A percentile compares a stretch with the other conserved stretches of the same genome.
Conservation (phyloP, 2,888 invertebrate species). For the Sinhomidia bicolor region DNA sequence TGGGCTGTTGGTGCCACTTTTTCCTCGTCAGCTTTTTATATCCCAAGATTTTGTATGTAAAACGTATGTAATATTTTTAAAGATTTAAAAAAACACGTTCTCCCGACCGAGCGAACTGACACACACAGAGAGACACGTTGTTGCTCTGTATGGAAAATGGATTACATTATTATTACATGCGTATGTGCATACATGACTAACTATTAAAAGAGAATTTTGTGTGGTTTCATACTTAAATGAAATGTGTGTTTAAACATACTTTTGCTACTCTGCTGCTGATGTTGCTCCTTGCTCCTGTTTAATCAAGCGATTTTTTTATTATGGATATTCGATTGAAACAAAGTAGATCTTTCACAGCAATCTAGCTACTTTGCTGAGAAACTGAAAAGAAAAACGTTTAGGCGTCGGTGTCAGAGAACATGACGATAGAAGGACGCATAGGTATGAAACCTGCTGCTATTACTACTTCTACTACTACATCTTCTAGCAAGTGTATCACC, state of each 20-base stretch:
- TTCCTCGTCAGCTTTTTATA: slow-evolving; percentile 17
- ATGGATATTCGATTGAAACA: slow-evolving; percentile 31
- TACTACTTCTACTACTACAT: not conserved
- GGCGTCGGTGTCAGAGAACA: not conserved
- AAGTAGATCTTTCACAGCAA: slow-evolving; percentile 29
- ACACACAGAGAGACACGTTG: slow-evolving; percentile 3
- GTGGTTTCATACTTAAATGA: slow-evolving; percentile 11
- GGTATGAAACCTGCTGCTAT: not conserved
- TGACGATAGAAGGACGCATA: not conserved
- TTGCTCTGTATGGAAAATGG: slow-evolving; percentile 27
- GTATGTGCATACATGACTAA: slow-evolving; percentile 19
- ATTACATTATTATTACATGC: slow-evolving; percentile 30
- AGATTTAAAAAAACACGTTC: slow-evolving; percentile 15
- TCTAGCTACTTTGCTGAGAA: too few relatives aligned
- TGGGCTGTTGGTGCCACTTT: slow-evolving; percentile 53
- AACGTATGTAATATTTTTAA: slow-evolving; percentile 11
- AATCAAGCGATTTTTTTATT: slow-evolving; percentile 16
- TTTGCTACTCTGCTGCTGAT: not conserved
- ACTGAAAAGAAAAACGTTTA: too few relatives aligned
- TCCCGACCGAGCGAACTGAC: not conserved
- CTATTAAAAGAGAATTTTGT: not conserved
- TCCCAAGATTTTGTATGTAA: not conserved
- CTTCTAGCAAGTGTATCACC: not conserved
- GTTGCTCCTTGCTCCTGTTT: not conserved
- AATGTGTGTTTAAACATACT: not conserved